Evolutionary conservation across 2,797 vertebrate genomes (phyloP).

Genomic region (Takifugu rubripes): DNA sequence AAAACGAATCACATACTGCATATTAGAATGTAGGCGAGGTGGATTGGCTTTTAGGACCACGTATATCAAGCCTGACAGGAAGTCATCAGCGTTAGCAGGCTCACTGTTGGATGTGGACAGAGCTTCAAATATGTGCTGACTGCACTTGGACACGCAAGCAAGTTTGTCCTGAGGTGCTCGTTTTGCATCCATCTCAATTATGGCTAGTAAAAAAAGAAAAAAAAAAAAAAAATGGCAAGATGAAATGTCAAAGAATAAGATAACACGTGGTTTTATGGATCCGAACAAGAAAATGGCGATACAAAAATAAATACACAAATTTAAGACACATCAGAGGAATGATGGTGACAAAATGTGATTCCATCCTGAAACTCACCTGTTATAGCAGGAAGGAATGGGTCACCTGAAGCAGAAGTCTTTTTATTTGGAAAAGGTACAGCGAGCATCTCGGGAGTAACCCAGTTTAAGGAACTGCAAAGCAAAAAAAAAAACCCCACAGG

Average conservation of each 20-base stretch:
- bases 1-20: conserved; percentile 81
- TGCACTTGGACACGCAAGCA: conserved; percentile 75
- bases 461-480: conserved; percentile 75
- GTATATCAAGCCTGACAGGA: conserved; percentile 77
- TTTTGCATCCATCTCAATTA: conserved; percentile 83
- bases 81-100: conserved; percentile 80
- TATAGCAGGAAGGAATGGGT: conserved; percentile 77
- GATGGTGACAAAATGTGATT: background rate
- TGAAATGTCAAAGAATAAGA: background rate
- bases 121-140: conserved; percentile 76
- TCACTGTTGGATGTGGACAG: conserved; percentile 70
- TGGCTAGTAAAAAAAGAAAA: conserved; percentile 54
- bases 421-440: conserved; percentile 71
- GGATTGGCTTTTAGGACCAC: conserved; percentile 82
- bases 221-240: background rate
- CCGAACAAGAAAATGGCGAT: background rate
- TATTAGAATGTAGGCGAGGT: conserved; percentile 80
- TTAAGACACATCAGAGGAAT: background rate
- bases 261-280: background rate
- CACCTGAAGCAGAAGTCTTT: conserved; percentile 53
- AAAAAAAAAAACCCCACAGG: conserved; percentile 4
- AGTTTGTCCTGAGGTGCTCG: conserved; percentile 83
- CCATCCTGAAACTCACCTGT: conserved; percentile 60
- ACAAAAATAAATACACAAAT: fast-evolving
- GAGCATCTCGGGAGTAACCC: conserved; percentile 80